These are phyloP conservation scores for Vanacampus margaritifer DNA, from an alignment of 2,113 vertebrate genomes.

Conservation along the genomic window DNA sequence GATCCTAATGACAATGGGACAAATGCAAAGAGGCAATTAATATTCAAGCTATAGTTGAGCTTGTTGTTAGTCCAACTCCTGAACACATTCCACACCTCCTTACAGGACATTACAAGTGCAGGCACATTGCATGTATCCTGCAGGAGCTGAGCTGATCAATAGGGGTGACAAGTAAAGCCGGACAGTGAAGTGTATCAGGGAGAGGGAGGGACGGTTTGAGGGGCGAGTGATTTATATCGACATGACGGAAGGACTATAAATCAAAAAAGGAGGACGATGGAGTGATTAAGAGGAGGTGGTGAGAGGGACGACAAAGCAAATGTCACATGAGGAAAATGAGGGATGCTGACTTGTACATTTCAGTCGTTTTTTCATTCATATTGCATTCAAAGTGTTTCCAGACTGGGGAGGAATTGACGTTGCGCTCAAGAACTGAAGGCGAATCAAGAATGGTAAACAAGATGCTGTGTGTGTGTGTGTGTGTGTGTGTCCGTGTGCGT, in stretches of 20 bases:
- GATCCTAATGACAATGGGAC: slow-evolving; percentile 62
- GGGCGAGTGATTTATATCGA: slow-evolving; percentile 22
- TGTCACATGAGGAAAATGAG: slow-evolving; percentile 27
- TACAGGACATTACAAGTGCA: slow-evolving; percentile 39
- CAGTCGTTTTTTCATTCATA: slow-evolving; percentile 24
- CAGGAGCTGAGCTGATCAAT: slow-evolving; percentile 53
- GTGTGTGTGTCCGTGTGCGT: slow-evolving; percentile 12
- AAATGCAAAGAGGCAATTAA: slow-evolving; percentile 45
- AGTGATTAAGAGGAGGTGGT: slow-evolving; percentile 9
- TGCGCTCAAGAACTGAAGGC: not conserved
- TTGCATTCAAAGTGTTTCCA: slow-evolving; percentile 21
- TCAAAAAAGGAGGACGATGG: slow-evolving; percentile 12
- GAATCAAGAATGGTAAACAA: slow-evolving; percentile 25
- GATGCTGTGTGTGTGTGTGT: slow-evolving; percentile 10
- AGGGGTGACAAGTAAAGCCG: slow-evolving; percentile 48
- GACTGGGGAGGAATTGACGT: not conserved
- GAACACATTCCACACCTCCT: slow-evolving; percentile 21
- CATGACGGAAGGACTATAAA: slow-evolving; percentile 14
- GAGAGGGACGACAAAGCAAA: slow-evolving; percentile 1
- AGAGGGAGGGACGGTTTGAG: slow-evolving; percentile 20
- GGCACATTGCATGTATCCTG: slow-evolving; percentile 52
- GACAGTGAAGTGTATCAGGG: slow-evolving; percentile 49
- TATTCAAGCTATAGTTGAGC: slow-evolving; percentile 39
- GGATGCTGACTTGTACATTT: slow-evolving; percentile 42
- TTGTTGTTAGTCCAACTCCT: slow-evolving; percentile 34